Base-by-base conservation (phyloP, 2,888 invertebrate species). In the Ecliptopera silaceata region DNA sequence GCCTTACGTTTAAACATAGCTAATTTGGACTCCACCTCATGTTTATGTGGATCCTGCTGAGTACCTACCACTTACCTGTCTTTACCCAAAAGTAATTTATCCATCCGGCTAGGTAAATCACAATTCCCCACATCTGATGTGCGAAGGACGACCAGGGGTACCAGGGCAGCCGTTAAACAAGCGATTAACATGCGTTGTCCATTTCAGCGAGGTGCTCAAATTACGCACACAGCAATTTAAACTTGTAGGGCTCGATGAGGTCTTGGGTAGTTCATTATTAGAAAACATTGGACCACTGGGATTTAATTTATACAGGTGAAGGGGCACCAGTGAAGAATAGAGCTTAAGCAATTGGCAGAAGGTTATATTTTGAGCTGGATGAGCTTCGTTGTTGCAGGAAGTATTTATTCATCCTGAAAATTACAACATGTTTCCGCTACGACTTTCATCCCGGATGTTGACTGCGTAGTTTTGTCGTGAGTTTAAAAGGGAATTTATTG, bases 171-270 rank as follows among this genome's bases (percentile, higher is more conserved):
- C 74, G 79, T 80, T 78, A 79, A 77, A 75, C 74, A 71, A 65
- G 69, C 73, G 64, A 80, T 82, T 79, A 77, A 81, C 82, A 81
- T 70, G 77, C 75, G 71, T 77, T 78, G 79, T 79, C 80, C 80
- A 82, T 82, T 80, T 66, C 70, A 68, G 63, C 63, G 62, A 70
- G 70, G 59, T 70, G 66, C 68, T 54, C 63, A 68, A 76, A 74
- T 73, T 73, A 75, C 69, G 63, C 59, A 63, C 64, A 65, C 70
- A 68, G 74, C 77, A 77, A 80, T 82, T 80, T 73, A 77, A 82
- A 80, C 70, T 77, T 75, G 75, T 62, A 63, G 60, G 65, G 50
- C 41, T 22, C 59, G 47, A 59, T 50, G 54, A 54, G 53, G 52
- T 59, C 54, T 58, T 58, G 58, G 49, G 70, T 75, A 77, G 74